Percentiles rank a stretch among this genome's conserved stretches.
These are phyloP conservation scores for Meta bourneti DNA, from an alignment of 2,888 invertebrate genomes.

Conservation along the genomic window DNA sequence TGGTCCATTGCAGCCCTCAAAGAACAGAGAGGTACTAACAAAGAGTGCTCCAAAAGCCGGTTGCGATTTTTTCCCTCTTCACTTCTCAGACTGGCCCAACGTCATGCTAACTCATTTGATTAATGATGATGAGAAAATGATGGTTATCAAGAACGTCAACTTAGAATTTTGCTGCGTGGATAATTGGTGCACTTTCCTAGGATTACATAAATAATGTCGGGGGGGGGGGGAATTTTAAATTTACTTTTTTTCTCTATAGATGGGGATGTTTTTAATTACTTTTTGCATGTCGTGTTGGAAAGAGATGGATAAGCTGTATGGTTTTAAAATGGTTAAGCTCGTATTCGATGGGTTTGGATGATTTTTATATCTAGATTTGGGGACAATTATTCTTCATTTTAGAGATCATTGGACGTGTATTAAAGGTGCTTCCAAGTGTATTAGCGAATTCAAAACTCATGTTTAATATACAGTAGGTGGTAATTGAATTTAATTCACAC, in stretches of 20 bases:
- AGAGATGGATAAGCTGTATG: too few relatives aligned
- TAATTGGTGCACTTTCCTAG: slow-evolving; percentile 35
- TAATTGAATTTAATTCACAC: too few relatives aligned
- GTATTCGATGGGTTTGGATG: too few relatives aligned
- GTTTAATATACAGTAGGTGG: too few relatives aligned
- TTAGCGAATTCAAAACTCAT: too few relatives aligned
- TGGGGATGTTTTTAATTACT: too few relatives aligned
- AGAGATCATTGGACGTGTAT: too few relatives aligned
- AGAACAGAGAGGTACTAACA: background rate
- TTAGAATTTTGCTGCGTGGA: slow-evolving; percentile 23
- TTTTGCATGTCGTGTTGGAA: too few relatives aligned
- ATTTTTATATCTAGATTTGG: too few relatives aligned
- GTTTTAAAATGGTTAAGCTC: too few relatives aligned
- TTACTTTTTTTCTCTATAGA: background rate
- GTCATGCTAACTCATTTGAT: slow-evolving; percentile 43
- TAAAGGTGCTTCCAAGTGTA: too few relatives aligned
- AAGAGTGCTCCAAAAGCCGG: background rate
- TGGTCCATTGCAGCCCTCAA: background rate
- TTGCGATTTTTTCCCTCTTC: background rate
- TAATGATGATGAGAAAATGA: slow-evolving; percentile 71
- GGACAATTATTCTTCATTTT: too few relatives aligned
- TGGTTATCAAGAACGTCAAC: slow-evolving; percentile 54
- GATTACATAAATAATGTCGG: slow-evolving; percentile 14
- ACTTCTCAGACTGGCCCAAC: background rate
- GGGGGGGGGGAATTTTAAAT: slow-evolving; percentile 36